phyloP scores from a whole-genome alignment of 2,113 vertebrate genomes.

The Thamnophis sirtalis region DNA sequence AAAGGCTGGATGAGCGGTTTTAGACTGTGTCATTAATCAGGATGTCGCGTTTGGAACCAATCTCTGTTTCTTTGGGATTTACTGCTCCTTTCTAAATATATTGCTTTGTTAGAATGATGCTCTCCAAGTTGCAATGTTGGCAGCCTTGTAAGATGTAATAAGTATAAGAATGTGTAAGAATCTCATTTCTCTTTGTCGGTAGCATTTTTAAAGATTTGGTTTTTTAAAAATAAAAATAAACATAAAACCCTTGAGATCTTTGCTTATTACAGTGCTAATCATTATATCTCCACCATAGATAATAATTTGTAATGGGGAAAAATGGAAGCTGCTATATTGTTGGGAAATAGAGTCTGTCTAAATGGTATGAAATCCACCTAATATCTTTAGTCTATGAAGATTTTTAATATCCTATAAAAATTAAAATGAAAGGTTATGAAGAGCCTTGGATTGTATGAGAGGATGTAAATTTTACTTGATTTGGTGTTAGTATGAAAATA shows the following conservation, averaged over 20 bases:
- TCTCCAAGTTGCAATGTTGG: conserved; percentile 48
- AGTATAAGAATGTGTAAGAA: conserved; percentile 25
- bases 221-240: not conserved
- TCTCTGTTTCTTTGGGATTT: conserved; percentile 61
- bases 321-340: not conserved
- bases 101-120: conserved; percentile 58
- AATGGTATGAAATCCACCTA: not conserved
- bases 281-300: not conserved
- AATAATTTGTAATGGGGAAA: not conserved
- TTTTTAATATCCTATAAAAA: not conserved
- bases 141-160: conserved; percentile 55
- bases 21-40: conserved; percentile 32
- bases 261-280: not conserved
- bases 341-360: not conserved
- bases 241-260: not conserved
- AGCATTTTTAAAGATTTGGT: conserved; percentile 17
- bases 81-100: conserved; percentile 53
- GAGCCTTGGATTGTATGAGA: not conserved
- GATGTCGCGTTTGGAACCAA: conserved; percentile 53
- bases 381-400: not conserved
- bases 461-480: not conserved
- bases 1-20: conserved; percentile 3
- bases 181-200: conserved; percentile 40
- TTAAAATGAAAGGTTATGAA: not conserved
- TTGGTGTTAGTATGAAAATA: conserved; percentile 39